These are phyloP conservation scores for Antedon mediterranea DNA, from an alignment of 53 echinoderm and acorn worm species.

Conservation along the genomic window DNA sequence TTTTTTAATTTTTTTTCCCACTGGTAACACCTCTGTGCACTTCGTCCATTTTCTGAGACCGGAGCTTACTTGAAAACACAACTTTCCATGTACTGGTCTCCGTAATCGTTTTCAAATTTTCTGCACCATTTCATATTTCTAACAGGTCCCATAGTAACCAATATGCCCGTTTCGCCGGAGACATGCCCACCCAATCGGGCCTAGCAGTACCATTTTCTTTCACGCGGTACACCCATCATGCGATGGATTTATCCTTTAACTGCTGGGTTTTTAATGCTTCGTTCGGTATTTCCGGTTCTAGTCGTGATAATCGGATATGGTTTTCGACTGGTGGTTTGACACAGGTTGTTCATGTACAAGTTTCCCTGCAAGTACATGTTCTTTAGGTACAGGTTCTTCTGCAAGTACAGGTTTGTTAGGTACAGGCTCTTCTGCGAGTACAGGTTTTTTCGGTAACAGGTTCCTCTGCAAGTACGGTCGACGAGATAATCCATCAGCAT, in stretches of 20 bases:
- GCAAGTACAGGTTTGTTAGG: too few species aligned
- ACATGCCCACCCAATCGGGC: not conserved
- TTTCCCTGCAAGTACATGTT: too few species aligned
- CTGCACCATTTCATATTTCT: not conserved
- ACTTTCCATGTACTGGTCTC: not conserved
- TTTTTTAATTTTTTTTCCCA: too few species aligned
- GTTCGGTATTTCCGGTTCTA: not conserved
- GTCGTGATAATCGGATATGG: not conserved
- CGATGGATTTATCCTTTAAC: not conserved
- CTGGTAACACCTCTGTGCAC: slow-evolving; percentile 5
- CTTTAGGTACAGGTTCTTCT: too few species aligned
- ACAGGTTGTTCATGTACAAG: too few species aligned
- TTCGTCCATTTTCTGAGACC: not conserved
- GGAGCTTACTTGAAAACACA: not conserved
- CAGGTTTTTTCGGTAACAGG: too few species aligned
- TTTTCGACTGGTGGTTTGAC: too few species aligned
- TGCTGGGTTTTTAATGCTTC: not conserved
- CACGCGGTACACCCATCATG: not conserved
- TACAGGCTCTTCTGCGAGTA: too few species aligned
- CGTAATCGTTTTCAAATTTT: slow-evolving; percentile 6
- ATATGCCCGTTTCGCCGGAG: not conserved
- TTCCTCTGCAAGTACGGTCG: too few species aligned
- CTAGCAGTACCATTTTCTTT: not conserved
- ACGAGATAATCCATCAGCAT: not conserved
- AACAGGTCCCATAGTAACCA: not conserved